These are phyloP conservation scores for Charanyca ferruginea DNA, from an alignment of 2,888 invertebrate species.

Conservation along the genomic window DNA sequence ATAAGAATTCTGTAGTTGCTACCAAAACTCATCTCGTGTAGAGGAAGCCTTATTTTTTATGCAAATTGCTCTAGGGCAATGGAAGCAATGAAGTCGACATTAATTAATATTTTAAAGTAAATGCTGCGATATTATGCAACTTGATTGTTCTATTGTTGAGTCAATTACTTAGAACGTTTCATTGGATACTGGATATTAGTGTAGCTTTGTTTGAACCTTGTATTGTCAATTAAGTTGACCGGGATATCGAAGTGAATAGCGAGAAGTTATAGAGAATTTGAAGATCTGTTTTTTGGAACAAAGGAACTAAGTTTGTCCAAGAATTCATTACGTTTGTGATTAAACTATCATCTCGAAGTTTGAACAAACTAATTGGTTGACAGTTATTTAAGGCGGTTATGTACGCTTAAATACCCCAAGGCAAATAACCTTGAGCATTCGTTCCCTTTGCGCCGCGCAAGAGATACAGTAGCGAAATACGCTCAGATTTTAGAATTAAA, in stretches of 20 bases:
- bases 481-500: too few relatives aligned
- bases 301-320: background rate
- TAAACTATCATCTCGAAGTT: background rate
- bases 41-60: slow-evolving; percentile 55
- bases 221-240: background rate
- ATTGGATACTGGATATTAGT: background rate
- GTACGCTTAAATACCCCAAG: too few relatives aligned
- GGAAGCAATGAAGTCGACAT: slow-evolving; percentile 17
- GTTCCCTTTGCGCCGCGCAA: too few relatives aligned
- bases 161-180: slow-evolving; percentile 1
- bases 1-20: slow-evolving; percentile 47
- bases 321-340: slow-evolving; percentile 3
- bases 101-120: slow-evolving; percentile 44
- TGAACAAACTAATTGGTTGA: slow-evolving; percentile 1
- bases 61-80: slow-evolving; percentile 59
- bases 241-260: background rate
- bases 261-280: background rate
- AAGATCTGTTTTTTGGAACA: background rate
- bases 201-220: background rate
- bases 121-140: slow-evolving; percentile 6
- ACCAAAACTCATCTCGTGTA: slow-evolving; percentile 51
- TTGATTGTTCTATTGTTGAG: background rate
- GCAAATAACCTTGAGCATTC: too few relatives aligned
- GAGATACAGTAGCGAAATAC: too few relatives aligned
- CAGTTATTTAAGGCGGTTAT: background rate